Base-by-base conservation (phyloP, 2,797 vertebrate genomes). In the Lacerta bilineata region DNA sequence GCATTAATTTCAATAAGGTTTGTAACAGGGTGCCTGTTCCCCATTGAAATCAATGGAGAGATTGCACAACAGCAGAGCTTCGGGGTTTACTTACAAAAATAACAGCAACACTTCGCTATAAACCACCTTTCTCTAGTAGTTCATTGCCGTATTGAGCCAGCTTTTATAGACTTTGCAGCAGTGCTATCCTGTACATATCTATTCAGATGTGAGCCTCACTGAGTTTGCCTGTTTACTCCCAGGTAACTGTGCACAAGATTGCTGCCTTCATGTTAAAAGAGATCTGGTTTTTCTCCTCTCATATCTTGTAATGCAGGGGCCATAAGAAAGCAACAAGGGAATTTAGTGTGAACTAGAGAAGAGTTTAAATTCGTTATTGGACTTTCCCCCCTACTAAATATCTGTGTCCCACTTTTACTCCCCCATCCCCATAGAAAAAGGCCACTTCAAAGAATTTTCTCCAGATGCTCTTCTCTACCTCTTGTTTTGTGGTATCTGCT, bases 1-100 rank as follows among this genome's bases (percentile, higher is more conserved):
- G 86, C 0, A 0, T 86, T 91, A 90, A 94, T 94, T 93, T 95
- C 68, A 74, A 13, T 23, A n/a, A 74, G 13, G 55, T 33, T 46
- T 20, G 46, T n/a, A 8, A 50, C 9, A 17, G 46, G 43, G 15
- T 86, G 23, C 23, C 25, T 36, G 59, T 64, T n/a, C 41, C 25
- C 66, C 29, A 36, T 61, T 76, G 68, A 43, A 59, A 87, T 36
- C 15, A 36, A 20, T 17, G 10, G 64, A 72, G 36, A 39, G 36
- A 39, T 84, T 25, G 15, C 10, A 69, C 76, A 61, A 59, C 50
- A 72, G 27, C 13, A 80, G 29, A 15, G 6, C 39, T 64, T 89
- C 5, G 10, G 13, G 10, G 3, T 43, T 79, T 88, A 50, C 77
- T 25, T 72, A 13, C 8, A 50, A 15, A 3, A n/a, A 50, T 11